A percentile compares a stretch with the other conserved stretches of the same genome.
phyloP scores from a whole-genome alignment of 2,797 vertebrate species.

The Chiroxiphia lanceolata region DNA sequence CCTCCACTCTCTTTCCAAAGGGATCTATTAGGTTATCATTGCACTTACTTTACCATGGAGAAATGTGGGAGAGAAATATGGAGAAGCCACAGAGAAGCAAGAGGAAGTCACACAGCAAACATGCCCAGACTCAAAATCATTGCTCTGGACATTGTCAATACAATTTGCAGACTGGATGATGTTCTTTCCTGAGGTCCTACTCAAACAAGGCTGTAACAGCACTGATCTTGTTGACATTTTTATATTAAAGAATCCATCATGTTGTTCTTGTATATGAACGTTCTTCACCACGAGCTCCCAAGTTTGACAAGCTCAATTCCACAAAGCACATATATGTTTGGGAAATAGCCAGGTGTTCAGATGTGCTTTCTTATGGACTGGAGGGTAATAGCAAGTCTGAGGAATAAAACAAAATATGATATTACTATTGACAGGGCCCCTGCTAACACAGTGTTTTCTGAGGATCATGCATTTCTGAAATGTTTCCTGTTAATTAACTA shows the following conservation, averaged over 20 bases:
- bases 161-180: neutral
- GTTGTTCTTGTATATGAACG: neutral
- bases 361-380: neutral
- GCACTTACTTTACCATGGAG: neutral
- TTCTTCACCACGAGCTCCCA: neutral
- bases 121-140: neutral
- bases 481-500: constrained; percentile 29
- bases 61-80: neutral
- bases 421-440: neutral
- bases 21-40: neutral
- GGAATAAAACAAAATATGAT: neutral
- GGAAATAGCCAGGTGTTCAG: neutral
- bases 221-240: neutral
- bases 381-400: neutral
- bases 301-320: neutral
- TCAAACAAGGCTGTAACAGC: neutral
- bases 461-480: neutral
- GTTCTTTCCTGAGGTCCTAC: neutral
- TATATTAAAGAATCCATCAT: neutral
- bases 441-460: neutral
- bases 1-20: neutral
- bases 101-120: neutral
- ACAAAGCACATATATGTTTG: neutral
- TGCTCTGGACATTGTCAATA: neutral
- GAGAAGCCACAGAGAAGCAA: neutral